Percentiles rank a stretch among this genome's conserved stretches.
Evolutionary conservation across 1,140 invertebrate genomes (phyloP).

Genomic region (Calliphora vicina): DNA sequence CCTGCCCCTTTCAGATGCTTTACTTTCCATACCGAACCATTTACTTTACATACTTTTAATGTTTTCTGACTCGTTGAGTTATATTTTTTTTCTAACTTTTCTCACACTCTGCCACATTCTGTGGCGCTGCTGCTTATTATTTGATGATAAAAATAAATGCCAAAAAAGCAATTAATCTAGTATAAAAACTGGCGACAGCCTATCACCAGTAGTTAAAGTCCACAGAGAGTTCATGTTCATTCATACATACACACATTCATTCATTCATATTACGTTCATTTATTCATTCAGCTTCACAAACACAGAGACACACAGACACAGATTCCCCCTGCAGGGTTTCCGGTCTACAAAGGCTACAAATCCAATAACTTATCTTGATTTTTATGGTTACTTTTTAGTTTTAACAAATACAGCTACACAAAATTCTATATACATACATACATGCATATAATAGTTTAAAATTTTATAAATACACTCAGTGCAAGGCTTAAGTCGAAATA

Average conservation of each 20-base stretch:
- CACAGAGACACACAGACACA: not conserved
- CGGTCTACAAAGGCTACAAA: constrained; percentile 10
- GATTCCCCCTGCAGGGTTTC: not conserved
- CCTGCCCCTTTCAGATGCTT: not conserved
- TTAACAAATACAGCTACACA: not conserved
- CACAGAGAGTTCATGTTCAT: constrained; percentile 1
- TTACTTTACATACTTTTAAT: not conserved
- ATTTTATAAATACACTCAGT: not conserved
- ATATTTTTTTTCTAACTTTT: not conserved
- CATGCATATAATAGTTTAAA: not conserved
- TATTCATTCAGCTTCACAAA: not conserved
- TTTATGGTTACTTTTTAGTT: constrained; percentile 17
- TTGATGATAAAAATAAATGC: constrained; percentile 6
- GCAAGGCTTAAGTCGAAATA: not conserved
- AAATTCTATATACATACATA: not conserved
- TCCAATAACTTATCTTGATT: constrained; percentile 16
- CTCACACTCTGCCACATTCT: not conserved
- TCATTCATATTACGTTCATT: not conserved
- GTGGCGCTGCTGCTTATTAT: not conserved
- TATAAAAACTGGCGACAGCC: constrained; percentile 11
- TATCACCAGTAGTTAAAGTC: constrained; percentile 13
- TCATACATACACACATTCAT: not conserved
- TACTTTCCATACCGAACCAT: too few species aligned
- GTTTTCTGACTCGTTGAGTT: not conserved
- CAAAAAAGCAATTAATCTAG: constrained; percentile 10